These are phyloP conservation scores for Kradibia gibbosae DNA, from an alignment of 1,140 invertebrate genomes.

Conservation along the genomic window DNA sequence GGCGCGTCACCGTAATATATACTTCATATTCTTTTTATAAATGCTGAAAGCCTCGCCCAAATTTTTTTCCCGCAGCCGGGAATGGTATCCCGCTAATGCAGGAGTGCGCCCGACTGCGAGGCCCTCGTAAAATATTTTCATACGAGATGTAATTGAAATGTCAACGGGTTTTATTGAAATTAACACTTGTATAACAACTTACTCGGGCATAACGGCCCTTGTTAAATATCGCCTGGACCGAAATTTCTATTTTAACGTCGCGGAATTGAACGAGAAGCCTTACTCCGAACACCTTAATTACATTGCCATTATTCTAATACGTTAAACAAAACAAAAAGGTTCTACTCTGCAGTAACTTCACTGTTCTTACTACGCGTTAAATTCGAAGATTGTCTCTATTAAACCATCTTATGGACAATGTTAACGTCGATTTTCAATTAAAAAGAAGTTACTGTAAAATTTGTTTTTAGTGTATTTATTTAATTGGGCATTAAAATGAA, in stretches of 20 bases:
- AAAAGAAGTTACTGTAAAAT: too few relatives aligned
- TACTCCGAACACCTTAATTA: too few relatives aligned
- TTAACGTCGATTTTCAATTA: too few relatives aligned
- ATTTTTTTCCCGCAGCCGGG: background rate
- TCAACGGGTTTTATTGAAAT: conserved; percentile 19
- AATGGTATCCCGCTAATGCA: background rate
- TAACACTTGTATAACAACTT: conserved; percentile 17
- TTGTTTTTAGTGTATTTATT: too few relatives aligned
- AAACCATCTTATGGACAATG: too few relatives aligned
- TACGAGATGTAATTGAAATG: conserved; percentile 31
- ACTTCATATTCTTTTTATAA: conserved; percentile 56
- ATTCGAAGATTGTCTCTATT: too few relatives aligned
- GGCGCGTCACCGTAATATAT: conserved; percentile 58
- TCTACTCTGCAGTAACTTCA: too few relatives aligned
- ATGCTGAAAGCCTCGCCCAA: conserved; percentile 52
- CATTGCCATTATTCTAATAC: too few relatives aligned
- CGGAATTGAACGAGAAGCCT: background rate
- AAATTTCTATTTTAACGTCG: background rate
- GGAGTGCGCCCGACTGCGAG: background rate
- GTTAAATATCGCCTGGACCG: background rate
- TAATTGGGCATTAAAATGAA: too few relatives aligned
- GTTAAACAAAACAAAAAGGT: too few relatives aligned
- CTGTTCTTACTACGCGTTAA: too few relatives aligned
- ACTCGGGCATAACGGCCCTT: background rate
- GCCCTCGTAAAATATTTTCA: conserved; percentile 37